Evolutionary conservation across 2,888 invertebrate species (phyloP).

Genomic region (Incurvaria masculella): DNA sequence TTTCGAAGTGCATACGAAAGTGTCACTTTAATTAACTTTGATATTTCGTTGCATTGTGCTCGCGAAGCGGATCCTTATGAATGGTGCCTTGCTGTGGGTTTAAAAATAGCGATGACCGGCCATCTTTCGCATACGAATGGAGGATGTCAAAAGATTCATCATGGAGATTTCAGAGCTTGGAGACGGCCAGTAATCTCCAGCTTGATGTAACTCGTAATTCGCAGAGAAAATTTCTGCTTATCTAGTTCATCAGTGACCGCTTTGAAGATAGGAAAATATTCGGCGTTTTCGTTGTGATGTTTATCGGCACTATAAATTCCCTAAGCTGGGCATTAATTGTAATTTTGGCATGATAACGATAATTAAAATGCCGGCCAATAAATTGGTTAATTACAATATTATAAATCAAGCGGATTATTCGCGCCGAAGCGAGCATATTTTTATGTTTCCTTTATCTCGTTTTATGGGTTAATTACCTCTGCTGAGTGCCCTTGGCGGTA

Average conservation of each 20-base stretch:
- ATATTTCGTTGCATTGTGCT: constrained; percentile 38
- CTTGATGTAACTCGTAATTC: too few species aligned
- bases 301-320: constrained; percentile 1
- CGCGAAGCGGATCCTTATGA: constrained; percentile 20
- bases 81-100: background rate
- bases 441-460: constrained; percentile 37
- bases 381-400: constrained; percentile 18
- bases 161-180: too few species aligned
- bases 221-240: too few species aligned
- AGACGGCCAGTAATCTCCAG: too few species aligned
- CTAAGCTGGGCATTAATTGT: constrained; percentile 8
- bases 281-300: background rate
- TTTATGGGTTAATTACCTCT: constrained; percentile 50
- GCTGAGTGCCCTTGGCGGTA: constrained; percentile 20
- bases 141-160: too few species aligned
- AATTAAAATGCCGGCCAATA: constrained; percentile 52
- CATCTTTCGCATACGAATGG: background rate
- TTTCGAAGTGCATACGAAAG: constrained; percentile 44
- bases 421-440: constrained; percentile 33
- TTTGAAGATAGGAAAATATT: too few species aligned
- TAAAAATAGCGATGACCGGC: background rate
- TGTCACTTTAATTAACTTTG: constrained; percentile 52
- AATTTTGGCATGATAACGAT: constrained; percentile 35
- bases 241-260: too few species aligned
- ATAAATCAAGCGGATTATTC: constrained; percentile 13